Base-by-base conservation (phyloP, 2,113 vertebrate genomes). In the Odontophorus gujanensis region DNA sequence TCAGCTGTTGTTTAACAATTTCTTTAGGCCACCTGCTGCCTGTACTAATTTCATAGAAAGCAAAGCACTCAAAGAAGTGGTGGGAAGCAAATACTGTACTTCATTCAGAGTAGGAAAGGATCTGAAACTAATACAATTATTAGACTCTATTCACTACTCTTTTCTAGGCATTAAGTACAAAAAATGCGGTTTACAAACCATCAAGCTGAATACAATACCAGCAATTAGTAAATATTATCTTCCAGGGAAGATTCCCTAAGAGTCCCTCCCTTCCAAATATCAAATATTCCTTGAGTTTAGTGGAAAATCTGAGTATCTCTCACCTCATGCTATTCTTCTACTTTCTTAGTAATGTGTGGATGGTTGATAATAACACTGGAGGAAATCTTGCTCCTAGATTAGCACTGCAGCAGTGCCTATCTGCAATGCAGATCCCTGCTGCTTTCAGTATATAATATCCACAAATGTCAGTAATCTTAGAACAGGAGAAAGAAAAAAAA, bases 1-100 rank as follows among this genome's bases (percentile, higher is more conserved):
- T 97, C 96, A 97, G 96, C 97, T 97, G 97, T 87, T 96, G 93
- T 96, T 96, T 97, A 96, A 95, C 86, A 90, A 86, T 97, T 97
- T 97, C 95, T 97, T 96, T 74, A 86, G 92, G 61, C 97, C 90
- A 95, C 97, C 96, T 97, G 96, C 98, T 97, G 96, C 89, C 94
- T 94, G 72, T 85, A 83, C 92, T 97, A 97, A 98, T 98, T 97
- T 96, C 32, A 63, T 79, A 94, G 94, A 59, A 77, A 96, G 86
- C 65, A 71, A 82, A 95, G 88, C 87, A 84, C 89, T 93, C 85
- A 95, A 91, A 93, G 93, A 66, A 82, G 81, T 85, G 91, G 92
- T 93, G 90, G 90, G 68, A 85, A 55, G 93, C 28, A 90, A 94
- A 91, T 89, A 75, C 61, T 89, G 45, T 73, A 68, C 78, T 96